Base-by-base conservation (phyloP, 2,113 vertebrate genomes). In the Nyctibius bracteatus region DNA sequence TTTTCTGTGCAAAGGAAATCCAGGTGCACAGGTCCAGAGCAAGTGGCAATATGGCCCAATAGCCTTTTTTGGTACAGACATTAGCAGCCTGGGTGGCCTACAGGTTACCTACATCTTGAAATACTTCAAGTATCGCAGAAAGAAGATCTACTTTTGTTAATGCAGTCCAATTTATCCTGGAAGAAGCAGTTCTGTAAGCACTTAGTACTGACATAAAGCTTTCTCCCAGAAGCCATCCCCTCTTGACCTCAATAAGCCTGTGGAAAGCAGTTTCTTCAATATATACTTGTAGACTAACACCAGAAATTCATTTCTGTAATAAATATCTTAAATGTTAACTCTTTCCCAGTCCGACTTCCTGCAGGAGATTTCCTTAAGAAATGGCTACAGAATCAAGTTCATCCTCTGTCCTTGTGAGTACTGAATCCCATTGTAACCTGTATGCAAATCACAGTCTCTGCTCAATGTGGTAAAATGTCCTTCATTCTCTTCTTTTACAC, bases 401-500 rank as follows among this genome's bases (percentile, higher is more conserved):
- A 10, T 54, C 7, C 15, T 82, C 73, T 81, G 9, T 41, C 49
- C 7, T 44, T 41, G 6, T 73, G 51, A 70, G 35, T 65, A 23
- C 20, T 33, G 59, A 8, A 10, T 58, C 54, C 2, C 8, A 8
- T 70, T 91, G 72, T 52, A 39, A 88, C 22, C 27, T 81, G 23
- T 6, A 30, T 13, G 25, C 0, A 0, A 82, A 91, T 61, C 58
- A 79, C 22, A 78, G 15, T 35, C 15, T 81, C 23, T n/a, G 3
- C 35, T 94, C 24, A 67, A 2, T 70, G 67, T 52, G 21, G 18
- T 47, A 84, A 79, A 89, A 65, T 3, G 0, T 44, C 94, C 14
- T 78, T 37, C 71, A 43, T 20, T 91, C 58, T 87, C 23, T 66
- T 73, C 66, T 54, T 52, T 80, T 47, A 49, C 23, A 31, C 5